Evolutionary conservation across 2,113 vertebrate species (phyloP), one percentile per base, ranked within the genome.

Genomic region (Todiramphus saurophagus): DNA sequence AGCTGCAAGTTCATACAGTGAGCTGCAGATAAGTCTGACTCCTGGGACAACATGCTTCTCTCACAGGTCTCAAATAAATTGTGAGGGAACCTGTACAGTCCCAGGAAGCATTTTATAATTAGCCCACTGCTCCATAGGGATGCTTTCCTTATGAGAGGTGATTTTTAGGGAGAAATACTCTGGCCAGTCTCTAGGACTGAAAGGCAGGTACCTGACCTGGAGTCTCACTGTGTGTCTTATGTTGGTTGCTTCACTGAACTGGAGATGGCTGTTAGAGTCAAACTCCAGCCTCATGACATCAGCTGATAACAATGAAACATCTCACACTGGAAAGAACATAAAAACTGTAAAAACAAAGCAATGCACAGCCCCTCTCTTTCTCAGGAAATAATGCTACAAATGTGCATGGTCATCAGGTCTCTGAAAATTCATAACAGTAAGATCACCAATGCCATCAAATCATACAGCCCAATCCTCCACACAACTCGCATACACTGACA

Each of bases 351-450:
- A 70, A 53, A 4, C 18, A 81, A 35, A 68, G 13, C 5, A 20
- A 4, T 30, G 3, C 23, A 37, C 11, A 59, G 7, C 9, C 2
- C 7, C 3, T 7, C 7, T 69, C 1, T 11, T 66, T 4, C 41
- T 48, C 27, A 9, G 35, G 24, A 79, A 64, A 56, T n/a, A 67
- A 69, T 51, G 3, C 1, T 27, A 6, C 23, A 68, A 28, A 19
- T 15, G 11, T 51, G 2, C 4, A 19, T 10, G 10, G 7, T 7
- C 9, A 7, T 62, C 5, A 59, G 10, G 11, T 48, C 2, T 39
- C 35, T 66, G 37, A 44, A 68, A 9, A 51, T 43, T 33, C 15
- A 23, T 58, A 76, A 37, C 4, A 31, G 5, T 53, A 73, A 67
- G 48, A 43, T 30, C 16, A 30, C 2, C 6, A 23, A 5, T 2